Evolutionary conservation across 2,888 invertebrate species (phyloP), one percentile per base, ranked within the genome.

Genomic region (Cheilosia urbana): DNA sequence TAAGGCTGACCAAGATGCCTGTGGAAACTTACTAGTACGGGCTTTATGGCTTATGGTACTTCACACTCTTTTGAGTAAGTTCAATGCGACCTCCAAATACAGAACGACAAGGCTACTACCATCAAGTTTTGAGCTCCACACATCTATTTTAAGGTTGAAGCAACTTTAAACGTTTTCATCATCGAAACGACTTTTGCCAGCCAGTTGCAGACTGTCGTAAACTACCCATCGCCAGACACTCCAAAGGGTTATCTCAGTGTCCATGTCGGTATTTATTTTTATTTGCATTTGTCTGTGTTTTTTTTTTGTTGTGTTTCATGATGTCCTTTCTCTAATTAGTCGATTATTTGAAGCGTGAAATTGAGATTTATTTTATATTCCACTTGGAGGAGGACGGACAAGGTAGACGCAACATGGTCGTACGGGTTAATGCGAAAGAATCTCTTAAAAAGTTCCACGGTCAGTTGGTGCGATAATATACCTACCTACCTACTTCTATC

Each of bases 311-410:
- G 60, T 66, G 62, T 40, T 30, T 37, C 37, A 13, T 37, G 24
- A 60, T 72, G 69, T 83, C 78, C 68, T 73, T 68, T 83, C 73
- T 73, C 73, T 78, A 83, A 83, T 83, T 83, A 83, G 78, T 78
- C 49, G 57, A 78, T 68, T 78, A 78, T 78, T 83, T 63, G 83
- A 83, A 83, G 83, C 83, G 83, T 78, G 78, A 83, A 83, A 83
- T 83, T 78, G 83, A 79, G 68, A 83, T 83, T 83, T 83, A 83
- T 83, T 78, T 83, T 83, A 73, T 78, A 83, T 73, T 58, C 45
- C 21, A 60, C 66, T 73, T 69, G 53, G 11, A 24, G 30, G 30
- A 13, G 30, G 42, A 15, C 15, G 30, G 7, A 27, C 9, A 30
- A 30, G 65, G n/a, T 37, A 30, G 65, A 21, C 24, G 37, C 2